Evolutionary conservation across 2,797 vertebrate genomes (phyloP), one percentile per base, ranked within the genome.

Genomic region (Eremophila alpestris): DNA sequence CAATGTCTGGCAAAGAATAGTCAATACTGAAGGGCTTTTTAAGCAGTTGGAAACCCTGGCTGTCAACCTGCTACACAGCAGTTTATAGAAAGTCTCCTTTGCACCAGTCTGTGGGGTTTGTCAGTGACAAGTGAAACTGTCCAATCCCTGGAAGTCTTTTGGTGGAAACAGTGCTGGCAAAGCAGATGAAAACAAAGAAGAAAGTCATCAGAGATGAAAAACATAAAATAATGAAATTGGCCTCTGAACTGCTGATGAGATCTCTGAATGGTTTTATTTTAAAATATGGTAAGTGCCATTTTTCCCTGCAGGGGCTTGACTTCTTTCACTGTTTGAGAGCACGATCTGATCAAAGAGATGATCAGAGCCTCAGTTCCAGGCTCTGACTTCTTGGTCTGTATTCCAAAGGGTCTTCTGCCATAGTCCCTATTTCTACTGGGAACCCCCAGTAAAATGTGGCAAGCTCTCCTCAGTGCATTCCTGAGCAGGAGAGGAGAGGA

Each of bases 71-170:
- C 34, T 84, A 60, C 54, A 54, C 54, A 30, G 29, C 30, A 54
- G 43, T 65, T 93, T 92, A 71, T 75, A 16, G 74, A 27, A n/a
- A 38, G 64, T 34, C 63, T 94, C 64, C 30, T 96, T 93, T 48
- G 22, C 67, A 56, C 34, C 79, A 70, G 63, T 78, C 87, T 59
- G 49, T 58, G 73, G 87, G 41, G n/a, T 60, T 95, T 83, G 43
- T 59, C 75, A 76, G 46, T 4, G 19, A 55, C 60, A 67, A 75
- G 40, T 48, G 24, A 55, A 76, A 88, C 21, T 94, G 65, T 45
- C 45, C 49, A 73, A 82, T 73, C 78, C 55, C 40, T 77, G 70
- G 18, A 70, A 62, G n/a, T 46, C 36, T 76, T 76, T 71, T 0
- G 0, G 51, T 46, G 40, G 56, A 85, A 83, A 60, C 62, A 60